phyloP scores from a whole-genome alignment of 2,888 invertebrate species.

The Zygogramma bicolorata region DNA sequence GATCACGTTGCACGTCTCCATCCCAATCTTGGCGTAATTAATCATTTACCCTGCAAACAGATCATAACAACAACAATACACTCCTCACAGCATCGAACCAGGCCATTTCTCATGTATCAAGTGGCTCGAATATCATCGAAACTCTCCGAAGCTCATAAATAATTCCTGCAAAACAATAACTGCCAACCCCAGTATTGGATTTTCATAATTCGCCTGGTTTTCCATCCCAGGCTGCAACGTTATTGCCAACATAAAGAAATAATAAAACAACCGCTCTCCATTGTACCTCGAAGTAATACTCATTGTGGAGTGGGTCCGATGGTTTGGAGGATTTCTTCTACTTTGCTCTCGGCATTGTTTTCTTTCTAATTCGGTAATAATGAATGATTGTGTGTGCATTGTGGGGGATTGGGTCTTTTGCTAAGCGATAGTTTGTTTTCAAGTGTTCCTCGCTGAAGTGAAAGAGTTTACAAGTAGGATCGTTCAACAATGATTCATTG shows the following conservation, averaged over 20 bases:
- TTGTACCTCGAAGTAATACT: conserved; percentile 15
- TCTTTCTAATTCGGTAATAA: conserved; percentile 1
- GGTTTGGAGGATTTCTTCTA: conserved; percentile 7
- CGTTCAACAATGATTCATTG: too few species aligned
- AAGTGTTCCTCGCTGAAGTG: not conserved
- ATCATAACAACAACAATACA: not conserved
- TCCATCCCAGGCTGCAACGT: conserved; percentile 41
- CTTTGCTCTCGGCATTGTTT: not conserved
- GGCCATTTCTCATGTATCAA: conserved; percentile 20
- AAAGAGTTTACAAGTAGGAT: too few species aligned
- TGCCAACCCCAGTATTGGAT: conserved; percentile 61
- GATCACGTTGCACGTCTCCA: not conserved
- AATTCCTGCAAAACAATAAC: conserved; percentile 58
- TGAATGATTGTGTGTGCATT: not conserved
- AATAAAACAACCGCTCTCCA: conserved; percentile 39
- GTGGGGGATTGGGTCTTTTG: not conserved
- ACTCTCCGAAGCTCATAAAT: conserved; percentile 56
- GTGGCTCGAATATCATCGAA: conserved; percentile 53
- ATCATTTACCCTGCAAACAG: not conserved
- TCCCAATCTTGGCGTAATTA: not conserved
- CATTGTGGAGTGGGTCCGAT: conserved; percentile 5
- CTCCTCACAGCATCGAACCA: not conserved
- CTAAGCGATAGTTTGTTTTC: not conserved
- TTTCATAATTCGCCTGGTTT: conserved; percentile 57
- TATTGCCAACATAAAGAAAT: conserved; percentile 49